phyloP scores from a whole-genome alignment of 2,113 vertebrate genomes.

The Gallinago paraguaiae region DNA sequence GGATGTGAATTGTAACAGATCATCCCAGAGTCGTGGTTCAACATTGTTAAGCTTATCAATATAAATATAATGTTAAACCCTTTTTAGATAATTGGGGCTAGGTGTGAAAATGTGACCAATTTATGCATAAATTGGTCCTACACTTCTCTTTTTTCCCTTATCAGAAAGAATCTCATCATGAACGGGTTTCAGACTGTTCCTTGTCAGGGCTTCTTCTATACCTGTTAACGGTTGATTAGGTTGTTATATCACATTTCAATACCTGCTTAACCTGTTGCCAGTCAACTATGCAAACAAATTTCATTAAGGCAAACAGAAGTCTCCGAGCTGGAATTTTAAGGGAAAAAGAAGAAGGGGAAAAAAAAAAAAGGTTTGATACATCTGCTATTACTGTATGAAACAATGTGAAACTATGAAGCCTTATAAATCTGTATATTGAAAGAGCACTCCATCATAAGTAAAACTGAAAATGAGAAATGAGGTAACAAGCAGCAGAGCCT shows the following conservation, averaged over 20 bases:
- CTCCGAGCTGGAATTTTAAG: conserved; percentile 8
- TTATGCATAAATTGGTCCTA: conserved; percentile 75
- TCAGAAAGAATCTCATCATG: conserved; percentile 64
- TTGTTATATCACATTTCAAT: conserved; percentile 54
- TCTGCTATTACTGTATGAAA: neutral
- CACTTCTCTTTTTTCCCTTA: conserved; percentile 60
- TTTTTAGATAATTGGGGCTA: conserved; percentile 81
- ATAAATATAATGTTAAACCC: conserved; percentile 81
- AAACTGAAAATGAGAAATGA: neutral
- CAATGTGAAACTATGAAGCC: neutral
- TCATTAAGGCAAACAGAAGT: conserved; percentile 54
- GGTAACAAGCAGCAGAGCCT: neutral
- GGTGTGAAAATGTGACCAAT: conserved; percentile 81
- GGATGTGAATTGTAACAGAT: conserved; percentile 80
- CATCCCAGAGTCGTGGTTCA: conserved; percentile 78
- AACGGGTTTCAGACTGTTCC: conserved; percentile 51
- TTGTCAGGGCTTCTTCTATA: conserved; percentile 63
- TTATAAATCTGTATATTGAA: neutral
- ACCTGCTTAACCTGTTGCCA: conserved; percentile 57
- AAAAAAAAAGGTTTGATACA: neutral
- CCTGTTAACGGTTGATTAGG: conserved; percentile 67
- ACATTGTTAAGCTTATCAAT: conserved; percentile 82
- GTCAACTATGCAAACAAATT: conserved; percentile 64
- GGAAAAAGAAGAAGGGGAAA: neutral
- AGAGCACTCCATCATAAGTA: neutral